Conservation (phyloP, 2,888 invertebrate genomes). For the Pristionchus fissidentatus region DNA sequence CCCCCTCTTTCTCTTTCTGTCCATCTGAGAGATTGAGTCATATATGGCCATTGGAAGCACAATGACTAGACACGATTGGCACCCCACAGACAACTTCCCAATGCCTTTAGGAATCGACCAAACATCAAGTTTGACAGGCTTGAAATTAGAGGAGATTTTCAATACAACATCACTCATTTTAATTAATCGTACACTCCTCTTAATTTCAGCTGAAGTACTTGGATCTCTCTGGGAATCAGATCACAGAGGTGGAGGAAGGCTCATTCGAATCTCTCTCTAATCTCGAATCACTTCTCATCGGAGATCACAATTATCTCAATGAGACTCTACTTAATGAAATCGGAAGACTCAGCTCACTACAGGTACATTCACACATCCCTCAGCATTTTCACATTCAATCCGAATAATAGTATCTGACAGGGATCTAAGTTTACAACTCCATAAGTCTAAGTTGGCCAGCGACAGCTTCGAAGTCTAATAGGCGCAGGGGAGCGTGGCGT, state of each 20-base stretch:
- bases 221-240: constrained; percentile 89
- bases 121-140: background rate
- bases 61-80: background rate
- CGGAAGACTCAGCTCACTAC: constrained; percentile 86
- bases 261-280: constrained; percentile 87
- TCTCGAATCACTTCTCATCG: constrained; percentile 83
- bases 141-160: too few relatives aligned
- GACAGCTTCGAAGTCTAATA: too few relatives aligned
- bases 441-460: too few relatives aligned
- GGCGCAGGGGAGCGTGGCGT: too few relatives aligned
- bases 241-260: constrained; percentile 87
- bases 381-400: background rate
- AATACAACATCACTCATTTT: background rate
- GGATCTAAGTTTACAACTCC: background rate
- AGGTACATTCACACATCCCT: constrained; percentile 54
- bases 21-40: background rate
- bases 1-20: background rate
- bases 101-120: background rate
- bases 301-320: constrained; percentile 86
- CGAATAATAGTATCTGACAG: background rate
- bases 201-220: constrained; percentile 83
- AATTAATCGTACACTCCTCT: background rate
- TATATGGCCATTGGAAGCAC: background rate
- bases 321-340: constrained; percentile 88
- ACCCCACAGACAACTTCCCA: background rate